Base-by-base conservation (phyloP, 2,113 vertebrate genomes). In the Chelonoidis abingdonii region DNA sequence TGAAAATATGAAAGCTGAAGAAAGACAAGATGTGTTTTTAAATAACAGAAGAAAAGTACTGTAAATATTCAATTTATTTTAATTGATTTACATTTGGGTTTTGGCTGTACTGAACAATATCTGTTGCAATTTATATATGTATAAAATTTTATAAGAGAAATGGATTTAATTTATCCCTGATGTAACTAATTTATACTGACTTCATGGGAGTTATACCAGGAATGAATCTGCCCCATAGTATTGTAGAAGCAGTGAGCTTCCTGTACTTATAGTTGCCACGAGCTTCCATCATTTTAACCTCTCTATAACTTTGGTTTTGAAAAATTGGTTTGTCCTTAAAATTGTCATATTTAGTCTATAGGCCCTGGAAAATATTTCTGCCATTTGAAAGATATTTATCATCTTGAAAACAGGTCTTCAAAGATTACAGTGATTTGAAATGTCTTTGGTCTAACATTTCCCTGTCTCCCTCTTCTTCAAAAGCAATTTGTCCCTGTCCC, bases 291-390 rank as follows among this genome's bases (percentile, higher is more conserved):
- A 12, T 2, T 84, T 92, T 90, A 62, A 17, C 14, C 27, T 80
- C 79, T 94, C 54, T 25, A 78, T 8, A 27, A 29, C 24, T 78
- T 78, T 78, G 41, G 13, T 91, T 96, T 80, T 79, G 65, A 8
- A 6, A 6, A 78, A 78, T 93, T 80, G 94, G 35, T 83, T 94
- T 90, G 91, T 87, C 22, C 22, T 87, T 90, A 83, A 62, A 83
- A 69, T 90, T 89, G 2, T 65, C 90, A 76, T 65, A 44, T 62
- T 38, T 89, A 75, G 78, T 52, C 19, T 79, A 79, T 57, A 93
- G 83, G 50, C 87, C 8, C 3, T 6, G 0, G 17, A 80, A 57
- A 93, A 31, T 44, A 87, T 92, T 72, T 59, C 24, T 93, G 89
- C 5, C 24, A 47, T 9, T 4, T 85, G 80, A 8, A 53, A 79